Percentiles rank a stretch among this genome's conserved stretches.
These are phyloP conservation scores for Podarcis cretensis DNA, from an alignment of 2,113 vertebrate genomes.

Conservation along the genomic window DNA sequence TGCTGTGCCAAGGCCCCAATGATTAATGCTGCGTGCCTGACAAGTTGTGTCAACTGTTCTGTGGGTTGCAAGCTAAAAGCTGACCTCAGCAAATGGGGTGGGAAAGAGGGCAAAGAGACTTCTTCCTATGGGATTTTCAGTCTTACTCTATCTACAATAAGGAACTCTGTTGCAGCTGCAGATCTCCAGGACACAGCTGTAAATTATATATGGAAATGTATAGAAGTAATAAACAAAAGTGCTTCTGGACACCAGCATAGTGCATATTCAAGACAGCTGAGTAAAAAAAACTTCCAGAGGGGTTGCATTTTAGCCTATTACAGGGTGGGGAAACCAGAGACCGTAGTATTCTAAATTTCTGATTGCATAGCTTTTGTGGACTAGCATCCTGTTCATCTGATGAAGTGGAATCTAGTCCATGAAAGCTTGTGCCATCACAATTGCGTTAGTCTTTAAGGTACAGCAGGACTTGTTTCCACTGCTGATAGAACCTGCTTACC, in stretches of 20 bases:
- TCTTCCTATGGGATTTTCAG: neutral
- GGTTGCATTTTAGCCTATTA: neutral
- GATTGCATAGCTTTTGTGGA: neutral
- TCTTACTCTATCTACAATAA: neutral
- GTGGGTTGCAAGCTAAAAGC: conserved; percentile 18
- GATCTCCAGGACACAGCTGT: neutral
- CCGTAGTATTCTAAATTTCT: neutral
- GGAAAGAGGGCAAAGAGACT: neutral
- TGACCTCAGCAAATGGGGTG: neutral
- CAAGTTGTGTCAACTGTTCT: conserved; percentile 3
- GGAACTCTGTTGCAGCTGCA: neutral
- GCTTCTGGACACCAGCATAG: neutral
- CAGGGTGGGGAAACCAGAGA: neutral
- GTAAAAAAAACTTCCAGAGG: neutral
- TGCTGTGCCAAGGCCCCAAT: neutral
- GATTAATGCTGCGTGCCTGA: conserved; percentile 32
- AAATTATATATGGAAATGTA: too few species aligned
- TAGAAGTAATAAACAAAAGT: neutral
- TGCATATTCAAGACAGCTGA: neutral
- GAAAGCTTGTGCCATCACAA: neutral
- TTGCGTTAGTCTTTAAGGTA: neutral
- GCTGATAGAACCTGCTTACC: neutral
- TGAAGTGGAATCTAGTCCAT: too few species aligned
- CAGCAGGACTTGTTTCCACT: neutral
- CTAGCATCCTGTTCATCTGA: neutral